A percentile compares a stretch with the other conserved stretches of the same genome.
Conservation (phyloP, 2,888 invertebrate genomes). For the Sisyra nigra region DNA sequence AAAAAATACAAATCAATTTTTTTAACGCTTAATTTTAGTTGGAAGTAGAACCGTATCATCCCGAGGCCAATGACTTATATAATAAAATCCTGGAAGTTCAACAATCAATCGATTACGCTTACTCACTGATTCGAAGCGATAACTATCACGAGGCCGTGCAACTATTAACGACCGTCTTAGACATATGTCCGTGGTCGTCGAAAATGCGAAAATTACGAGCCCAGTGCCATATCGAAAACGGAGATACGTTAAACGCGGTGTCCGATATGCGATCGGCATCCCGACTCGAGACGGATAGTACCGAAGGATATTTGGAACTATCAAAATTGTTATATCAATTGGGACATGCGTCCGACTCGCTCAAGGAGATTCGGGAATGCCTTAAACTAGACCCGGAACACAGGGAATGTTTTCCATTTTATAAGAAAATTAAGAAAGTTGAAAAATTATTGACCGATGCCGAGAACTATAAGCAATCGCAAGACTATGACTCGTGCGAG, state of each 20-base stretch:
- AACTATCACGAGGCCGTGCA: slow-evolving; percentile 42
- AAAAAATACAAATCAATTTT: slow-evolving; percentile 7
- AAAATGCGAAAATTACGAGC: slow-evolving; percentile 71
- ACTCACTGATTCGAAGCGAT: slow-evolving; percentile 40
- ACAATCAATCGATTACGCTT: slow-evolving; percentile 44
- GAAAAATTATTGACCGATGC: slow-evolving; percentile 60
- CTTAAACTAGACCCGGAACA: slow-evolving; percentile 95
- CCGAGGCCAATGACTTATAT: slow-evolving; percentile 56
- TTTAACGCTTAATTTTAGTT: slow-evolving; percentile 32
- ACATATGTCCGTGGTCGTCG: slow-evolving; percentile 81
- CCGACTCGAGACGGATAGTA: slow-evolving; percentile 83
- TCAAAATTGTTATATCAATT: slow-evolving; percentile 72
- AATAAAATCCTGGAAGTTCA: slow-evolving; percentile 44
- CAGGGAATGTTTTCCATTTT: slow-evolving; percentile 87
- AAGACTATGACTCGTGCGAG: slow-evolving; percentile 52
- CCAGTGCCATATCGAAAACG: slow-evolving; percentile 61
- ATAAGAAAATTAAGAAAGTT: slow-evolving; percentile 90
- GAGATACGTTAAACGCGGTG: slow-evolving; percentile 74
- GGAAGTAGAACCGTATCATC: slow-evolving; percentile 55
- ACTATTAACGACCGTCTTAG: slow-evolving; percentile 48
- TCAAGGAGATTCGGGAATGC: slow-evolving; percentile 92
- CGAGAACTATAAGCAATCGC: slow-evolving; percentile 38
- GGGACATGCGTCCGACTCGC: slow-evolving; percentile 80
- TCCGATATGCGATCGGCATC: slow-evolving; percentile 82
- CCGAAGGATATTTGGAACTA: slow-evolving; percentile 69